Base-by-base conservation (phyloP, 1,140 invertebrate species). In the Drosophila melanica region DNA sequence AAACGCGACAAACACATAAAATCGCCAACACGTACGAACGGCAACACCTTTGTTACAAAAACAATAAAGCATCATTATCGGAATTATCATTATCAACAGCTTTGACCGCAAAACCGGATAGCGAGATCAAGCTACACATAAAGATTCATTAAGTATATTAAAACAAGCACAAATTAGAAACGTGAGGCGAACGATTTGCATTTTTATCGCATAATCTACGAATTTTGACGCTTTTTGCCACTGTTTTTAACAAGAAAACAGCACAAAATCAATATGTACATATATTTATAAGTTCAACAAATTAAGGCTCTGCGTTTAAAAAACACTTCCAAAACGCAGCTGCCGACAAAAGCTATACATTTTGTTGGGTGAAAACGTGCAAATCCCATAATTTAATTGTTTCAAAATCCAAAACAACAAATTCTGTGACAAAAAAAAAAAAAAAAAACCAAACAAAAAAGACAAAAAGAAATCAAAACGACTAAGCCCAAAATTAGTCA, bases 201-300 rank as follows among this genome's bases (percentile, higher is more conserved):
- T 89, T 80, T 89, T 89, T 80, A 89, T 89, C 79, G 65, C 77
- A 90, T 89, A 89, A 90, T 89, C 84, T 84, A 70, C 79, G 67
- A 89, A 72, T 84, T 90, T 89, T 89, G 84, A 89, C 84, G 84
- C 79, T 84, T 89, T 90, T 90, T 89, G 84, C 84, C 84, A 90
- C 84, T 58, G 84, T 89, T 89, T 82, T 75, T 50, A 44, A 33
- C 42, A 63, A 80, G 80, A 73, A 79, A 84, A 62, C 60, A 77
- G 50, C 54, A 7, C 27, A 30, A 35, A n/a, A 55, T 69, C 14
- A 63, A 63, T 63, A 69, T 74, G 39, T 18, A 69, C 44, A 74
- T 67, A 74, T 63, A 69, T 69, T 55, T 50, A 39, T 33, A 47
- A 57, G 62, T 12, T 30, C 27, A 78, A 81, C 59, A 81, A 81